Evolutionary conservation across 2,888 invertebrate species (phyloP).

Genomic region (Pasiphila rectangulata): DNA sequence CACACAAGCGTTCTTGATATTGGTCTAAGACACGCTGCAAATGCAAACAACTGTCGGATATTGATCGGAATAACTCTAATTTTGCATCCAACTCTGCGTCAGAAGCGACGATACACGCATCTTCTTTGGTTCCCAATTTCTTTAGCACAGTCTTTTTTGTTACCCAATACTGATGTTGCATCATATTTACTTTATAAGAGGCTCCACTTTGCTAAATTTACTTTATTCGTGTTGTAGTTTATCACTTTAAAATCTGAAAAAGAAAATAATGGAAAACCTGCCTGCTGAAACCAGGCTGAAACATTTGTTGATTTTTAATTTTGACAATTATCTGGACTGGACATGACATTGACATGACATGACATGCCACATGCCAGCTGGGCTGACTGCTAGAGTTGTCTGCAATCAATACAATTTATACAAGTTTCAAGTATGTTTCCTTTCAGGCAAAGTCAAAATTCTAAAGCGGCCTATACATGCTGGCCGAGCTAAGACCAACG

Average conservation of each 20-base stretch:
- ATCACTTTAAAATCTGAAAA: background rate
- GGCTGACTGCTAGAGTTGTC: background rate
- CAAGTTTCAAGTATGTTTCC: no score
- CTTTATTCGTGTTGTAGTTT: background rate
- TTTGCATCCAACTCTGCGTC: slow-evolving; percentile 98
- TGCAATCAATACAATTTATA: no score
- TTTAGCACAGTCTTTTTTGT: slow-evolving; percentile 97
- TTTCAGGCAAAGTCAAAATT: no score
- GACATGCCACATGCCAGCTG: no score
- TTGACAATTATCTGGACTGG: background rate
- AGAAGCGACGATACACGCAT: slow-evolving; percentile 96
- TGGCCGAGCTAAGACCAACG: no score
- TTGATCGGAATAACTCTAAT: slow-evolving; percentile 94
- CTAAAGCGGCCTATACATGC: no score
- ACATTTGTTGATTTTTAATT: background rate
- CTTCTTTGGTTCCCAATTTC: slow-evolving; percentile 97
- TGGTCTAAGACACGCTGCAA: slow-evolving; percentile 93
- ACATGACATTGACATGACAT: background rate
- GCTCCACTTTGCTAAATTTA: background rate
- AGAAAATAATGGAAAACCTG: no score
- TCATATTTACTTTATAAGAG: slow-evolving; percentile 55
- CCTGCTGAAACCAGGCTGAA: no score
- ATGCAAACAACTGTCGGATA: slow-evolving; percentile 93
- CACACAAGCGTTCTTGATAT: slow-evolving; percentile 95
- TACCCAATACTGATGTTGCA: slow-evolving; percentile 99